Evolutionary conservation across 2,888 invertebrate genomes (phyloP).

Genomic region (Poecilus cupreus): DNA sequence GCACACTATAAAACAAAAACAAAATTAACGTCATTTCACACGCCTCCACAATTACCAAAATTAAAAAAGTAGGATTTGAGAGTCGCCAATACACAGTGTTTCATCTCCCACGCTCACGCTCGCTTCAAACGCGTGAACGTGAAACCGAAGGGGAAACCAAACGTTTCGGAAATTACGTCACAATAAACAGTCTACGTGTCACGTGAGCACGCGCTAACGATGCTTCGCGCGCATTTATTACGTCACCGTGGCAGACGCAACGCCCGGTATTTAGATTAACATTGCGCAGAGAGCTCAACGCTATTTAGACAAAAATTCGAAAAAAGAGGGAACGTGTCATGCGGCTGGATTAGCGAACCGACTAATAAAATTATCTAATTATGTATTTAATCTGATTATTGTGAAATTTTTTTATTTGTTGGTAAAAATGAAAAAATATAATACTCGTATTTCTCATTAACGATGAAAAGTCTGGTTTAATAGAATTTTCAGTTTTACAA

Average conservation of each 20-base stretch:
- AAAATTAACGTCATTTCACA: background rate
- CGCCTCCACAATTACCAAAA: slow-evolving; percentile 28
- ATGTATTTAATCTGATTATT: slow-evolving; percentile 41
- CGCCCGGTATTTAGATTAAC: slow-evolving; percentile 57
- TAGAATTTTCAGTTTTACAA: slow-evolving; percentile 5
- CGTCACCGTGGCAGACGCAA: slow-evolving; percentile 29
- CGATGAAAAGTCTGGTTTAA: slow-evolving; percentile 30
- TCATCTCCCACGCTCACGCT: slow-evolving; percentile 18
- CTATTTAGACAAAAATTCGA: slow-evolving; percentile 24
- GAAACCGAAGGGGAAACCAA: slow-evolving; percentile 40
- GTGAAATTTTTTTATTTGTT: slow-evolving; percentile 3
- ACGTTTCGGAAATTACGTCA: slow-evolving; percentile 58
- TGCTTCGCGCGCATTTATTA: slow-evolving; percentile 55
- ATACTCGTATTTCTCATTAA: slow-evolving; percentile 24
- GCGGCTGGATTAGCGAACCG: background rate
- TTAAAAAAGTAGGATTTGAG: slow-evolving; percentile 28
- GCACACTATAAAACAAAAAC: slow-evolving; percentile 27
- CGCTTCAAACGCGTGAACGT: background rate
- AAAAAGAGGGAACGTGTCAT: background rate
- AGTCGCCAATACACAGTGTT: slow-evolving; percentile 39
- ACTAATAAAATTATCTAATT: slow-evolving; percentile 39
- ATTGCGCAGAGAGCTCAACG: background rate
- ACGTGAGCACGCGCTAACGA: slow-evolving; percentile 54
- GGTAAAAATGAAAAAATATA: background rate
- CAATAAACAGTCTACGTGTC: slow-evolving; percentile 58